phyloP scores from a whole-genome alignment of 2,797 vertebrate species.

The Chiloscyllium punctatum region DNA sequence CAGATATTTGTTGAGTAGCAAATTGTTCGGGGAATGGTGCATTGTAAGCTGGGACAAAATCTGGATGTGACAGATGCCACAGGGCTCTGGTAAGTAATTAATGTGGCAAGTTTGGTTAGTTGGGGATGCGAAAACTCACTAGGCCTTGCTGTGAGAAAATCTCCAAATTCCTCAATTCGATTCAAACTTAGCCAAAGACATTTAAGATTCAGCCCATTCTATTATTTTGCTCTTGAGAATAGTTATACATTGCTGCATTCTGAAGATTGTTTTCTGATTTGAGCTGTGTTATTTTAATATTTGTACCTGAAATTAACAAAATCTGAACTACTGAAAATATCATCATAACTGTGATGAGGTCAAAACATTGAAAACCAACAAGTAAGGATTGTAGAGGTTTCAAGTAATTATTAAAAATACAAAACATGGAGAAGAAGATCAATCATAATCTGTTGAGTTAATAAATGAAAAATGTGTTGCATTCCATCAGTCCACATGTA shows the following conservation, averaged over 20 bases:
- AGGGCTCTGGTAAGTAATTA: too few relatives aligned
- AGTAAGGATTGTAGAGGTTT: neutral
- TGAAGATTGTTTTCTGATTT: neutral
- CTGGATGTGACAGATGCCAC: too few relatives aligned
- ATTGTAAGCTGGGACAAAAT: too few relatives aligned
- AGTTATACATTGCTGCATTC: neutral
- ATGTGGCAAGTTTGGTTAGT: too few relatives aligned
- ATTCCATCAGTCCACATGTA: constrained; percentile 51
- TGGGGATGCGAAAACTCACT: too few relatives aligned
- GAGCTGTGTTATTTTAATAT: neutral
- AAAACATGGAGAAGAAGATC: neutral
- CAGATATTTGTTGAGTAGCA: too few relatives aligned
- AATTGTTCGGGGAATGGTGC: too few relatives aligned
- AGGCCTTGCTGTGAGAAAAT: too few relatives aligned
- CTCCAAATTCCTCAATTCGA: too few relatives aligned
- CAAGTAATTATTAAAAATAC: neutral
- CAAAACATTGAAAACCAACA: neutral
- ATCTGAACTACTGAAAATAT: neutral
- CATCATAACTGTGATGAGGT: neutral
- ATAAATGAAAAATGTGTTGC: constrained; percentile 14
- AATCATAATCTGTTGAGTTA: neutral
- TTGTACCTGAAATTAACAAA: neutral
- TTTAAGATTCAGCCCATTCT: too few relatives aligned
- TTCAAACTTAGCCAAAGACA: neutral
- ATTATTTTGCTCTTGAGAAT: neutral